Base-by-base conservation (phyloP, 2,888 invertebrate species). In the Acronicta psi region DNA sequence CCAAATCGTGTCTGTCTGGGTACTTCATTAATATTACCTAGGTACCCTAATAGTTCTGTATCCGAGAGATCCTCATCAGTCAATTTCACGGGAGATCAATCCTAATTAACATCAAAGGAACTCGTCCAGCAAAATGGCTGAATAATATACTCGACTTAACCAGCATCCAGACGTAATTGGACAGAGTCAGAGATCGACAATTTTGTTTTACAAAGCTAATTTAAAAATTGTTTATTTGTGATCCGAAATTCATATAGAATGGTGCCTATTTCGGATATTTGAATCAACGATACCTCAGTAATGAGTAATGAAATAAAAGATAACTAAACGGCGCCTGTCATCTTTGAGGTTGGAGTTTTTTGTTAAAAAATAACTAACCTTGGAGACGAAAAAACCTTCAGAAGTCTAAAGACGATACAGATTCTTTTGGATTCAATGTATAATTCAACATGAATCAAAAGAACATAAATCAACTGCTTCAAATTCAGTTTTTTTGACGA, bases 31-130 rank as follows among this genome's bases (percentile, higher is more conserved):
- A 58, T 18, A 49, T 52, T 46, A 40, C 17, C 10, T 11, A 50
- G 37, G n/a, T 43, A 23, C 11, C 44, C 41, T 25, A 23, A 49
- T 38, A 46, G 43, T 13, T 45, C 13, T 40, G 2, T 31, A 29
- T n/a, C 38, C 9, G 44, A 46, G 20, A 52, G 20, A 52, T 57
- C 20, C 37, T 37, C 25, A 56, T 43, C 34, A 46, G 29, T 36
- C 11, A 34, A 59, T 59, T 67, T 57, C 42, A 51, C 47, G n/a
- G 47, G 37, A 38, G 43, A 61, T 53, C 34, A 45, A 57, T 57
- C 40, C 62, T 47, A 65, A 62, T 73, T 60, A 66, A 46, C 40
- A 54, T 66, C 38, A 58, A 53, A 66, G 34, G 46, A 59, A 59
- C 56, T 60, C 2, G 36, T 47, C 23, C 31, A 41, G 42, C 50